Evolutionary conservation across 2,113 vertebrate species (phyloP).

Genomic region (Panurus biarmicus): DNA sequence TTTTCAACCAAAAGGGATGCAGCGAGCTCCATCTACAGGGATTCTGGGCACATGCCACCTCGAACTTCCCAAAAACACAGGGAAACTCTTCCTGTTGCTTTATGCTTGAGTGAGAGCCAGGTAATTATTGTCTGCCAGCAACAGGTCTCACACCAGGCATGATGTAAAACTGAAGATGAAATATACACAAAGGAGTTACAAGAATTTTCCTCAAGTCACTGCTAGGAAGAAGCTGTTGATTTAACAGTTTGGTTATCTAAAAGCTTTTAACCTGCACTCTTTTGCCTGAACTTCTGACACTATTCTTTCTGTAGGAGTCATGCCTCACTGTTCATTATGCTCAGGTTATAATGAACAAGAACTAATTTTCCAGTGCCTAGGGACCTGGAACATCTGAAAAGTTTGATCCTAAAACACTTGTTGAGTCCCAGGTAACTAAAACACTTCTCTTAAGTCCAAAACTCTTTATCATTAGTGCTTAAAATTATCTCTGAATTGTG

Average conservation of each 20-base stretch:
- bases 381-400: neutral
- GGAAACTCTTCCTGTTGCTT: neutral
- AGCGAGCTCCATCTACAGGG: constrained; percentile 49
- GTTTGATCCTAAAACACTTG: neutral
- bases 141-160: rapidly evolving
- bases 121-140: neutral
- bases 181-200: neutral
- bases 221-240: neutral
- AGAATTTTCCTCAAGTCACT: neutral
- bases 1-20: neutral
- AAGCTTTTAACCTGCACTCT: neutral
- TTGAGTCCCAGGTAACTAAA: neutral
- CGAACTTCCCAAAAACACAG: neutral
- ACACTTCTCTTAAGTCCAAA: rapidly evolving
- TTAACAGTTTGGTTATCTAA: neutral
- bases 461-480: neutral
- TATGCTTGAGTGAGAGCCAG: neutral
- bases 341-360: neutral
- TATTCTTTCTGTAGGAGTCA: neutral
- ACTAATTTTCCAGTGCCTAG: neutral
- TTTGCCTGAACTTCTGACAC: neutral
- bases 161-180: neutral
- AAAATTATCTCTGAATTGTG: neutral
- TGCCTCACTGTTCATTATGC: neutral
- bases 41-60: neutral